Percentiles rank a stretch among this genome's conserved stretches.
Evolutionary conservation across 2,888 invertebrate species (phyloP).

Genomic region (Agapetus fuscipes): DNA sequence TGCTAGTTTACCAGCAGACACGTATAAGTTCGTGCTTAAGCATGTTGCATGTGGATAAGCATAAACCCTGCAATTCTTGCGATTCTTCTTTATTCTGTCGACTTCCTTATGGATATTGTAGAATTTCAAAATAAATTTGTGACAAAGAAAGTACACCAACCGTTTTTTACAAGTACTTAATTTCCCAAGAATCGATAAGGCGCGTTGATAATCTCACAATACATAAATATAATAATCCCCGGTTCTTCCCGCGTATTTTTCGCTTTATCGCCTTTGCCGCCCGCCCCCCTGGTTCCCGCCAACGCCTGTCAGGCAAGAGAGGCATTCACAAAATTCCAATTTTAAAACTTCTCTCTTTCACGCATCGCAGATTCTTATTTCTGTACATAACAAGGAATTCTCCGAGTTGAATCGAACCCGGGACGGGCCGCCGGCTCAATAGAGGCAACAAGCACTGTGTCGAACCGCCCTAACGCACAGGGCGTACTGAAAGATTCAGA

Average conservation of each 20-base stretch:
- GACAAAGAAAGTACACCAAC: no score
- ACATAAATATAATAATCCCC: slow-evolving; percentile 9
- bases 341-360: slow-evolving; percentile 17
- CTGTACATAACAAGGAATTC: slow-evolving; percentile 5
- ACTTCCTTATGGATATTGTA: no score
- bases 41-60: no score
- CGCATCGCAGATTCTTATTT: slow-evolving; percentile 11
- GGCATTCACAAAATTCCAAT: slow-evolving; percentile 21
- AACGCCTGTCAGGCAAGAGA: slow-evolving; percentile 7
- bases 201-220: slow-evolving; percentile 1
- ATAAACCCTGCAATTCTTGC: no score
- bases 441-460: no score
- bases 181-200: no score
- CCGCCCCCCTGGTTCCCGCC: slow-evolving; percentile 1
- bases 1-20: no score
- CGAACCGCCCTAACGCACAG: no score
- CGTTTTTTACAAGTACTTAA: no score
- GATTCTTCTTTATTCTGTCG: no score
- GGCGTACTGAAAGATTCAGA: no score
- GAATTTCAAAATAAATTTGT: neutral
- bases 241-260: neutral
- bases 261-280: neutral
- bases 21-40: no score
- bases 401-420: slow-evolving; percentile 4
- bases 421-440: neutral